Base-by-base conservation (phyloP, 2,113 vertebrate species). In the Ictalurus punctatus region DNA sequence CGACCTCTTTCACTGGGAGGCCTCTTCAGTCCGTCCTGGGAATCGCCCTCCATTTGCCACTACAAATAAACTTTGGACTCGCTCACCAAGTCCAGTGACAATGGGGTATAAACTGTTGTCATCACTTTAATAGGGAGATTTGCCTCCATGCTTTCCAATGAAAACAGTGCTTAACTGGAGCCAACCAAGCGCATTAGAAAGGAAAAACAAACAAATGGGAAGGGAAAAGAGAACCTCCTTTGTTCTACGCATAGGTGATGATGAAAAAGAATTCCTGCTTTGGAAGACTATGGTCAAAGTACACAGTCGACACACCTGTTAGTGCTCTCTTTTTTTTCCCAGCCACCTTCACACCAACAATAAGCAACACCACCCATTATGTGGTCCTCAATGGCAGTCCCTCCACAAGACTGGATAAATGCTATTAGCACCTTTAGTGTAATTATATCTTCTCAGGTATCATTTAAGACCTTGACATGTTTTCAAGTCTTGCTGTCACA, bases 1-100 rank as follows among this genome's bases (percentile, higher is more conserved):
- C 94, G 95, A 95, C 95, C 94, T 95, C 87, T 90, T 96, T 96
- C 95, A 95, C 71, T 94, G 95, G 96, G 96, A 96, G 96, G 96
- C 96, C 96, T 97, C 97, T 95, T 95, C 95, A 96, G 92, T 96
- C 96, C 96, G 95, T 95, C 95, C 96, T 96, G 96, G 93, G 96
- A 97, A 97, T 97, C 96, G 95, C 96, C 96, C 96, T 96, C 94
- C 94, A 95, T 96, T 95, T 90, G 89, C 88, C 87, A 90, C 86
- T 85, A 88, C 92, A 90, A 92, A 91, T 90, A 91, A 91, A 92
- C 92, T 91, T 89, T 89, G 90, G 92, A 90, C 90, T 89, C 92
- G 93, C 94, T 94, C 92, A 93, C 83, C 90, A 85, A 93, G 93
- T 92, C n/a, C 89, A 90, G 87, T 92, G 90, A 90, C 91, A 93